Conservation (phyloP, 2,113 vertebrate species). For the Oenanthe oenanthe region DNA sequence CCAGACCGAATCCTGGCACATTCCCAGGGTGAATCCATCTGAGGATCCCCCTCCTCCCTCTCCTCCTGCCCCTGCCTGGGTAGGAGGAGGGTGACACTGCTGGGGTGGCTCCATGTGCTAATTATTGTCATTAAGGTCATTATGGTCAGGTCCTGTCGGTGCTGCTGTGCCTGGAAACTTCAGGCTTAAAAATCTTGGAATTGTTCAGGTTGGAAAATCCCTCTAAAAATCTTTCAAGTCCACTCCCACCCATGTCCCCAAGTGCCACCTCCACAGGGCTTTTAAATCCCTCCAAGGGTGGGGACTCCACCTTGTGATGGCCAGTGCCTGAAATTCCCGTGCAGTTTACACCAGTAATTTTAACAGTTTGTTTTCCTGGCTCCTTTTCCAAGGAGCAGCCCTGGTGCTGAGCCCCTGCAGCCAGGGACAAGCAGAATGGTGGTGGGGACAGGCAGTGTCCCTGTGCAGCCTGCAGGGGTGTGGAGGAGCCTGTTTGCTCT, state of each 20-base stretch:
- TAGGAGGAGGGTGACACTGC: fast-evolving
- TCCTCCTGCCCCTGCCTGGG: not conserved
- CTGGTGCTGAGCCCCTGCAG: fast-evolving
- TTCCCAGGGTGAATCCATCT: fast-evolving
- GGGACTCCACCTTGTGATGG: not conserved
- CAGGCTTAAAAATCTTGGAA: not conserved
- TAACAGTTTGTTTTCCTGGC: fast-evolving
- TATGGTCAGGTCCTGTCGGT: not conserved
- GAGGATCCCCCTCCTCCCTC: not conserved
- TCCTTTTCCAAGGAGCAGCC: fast-evolving
- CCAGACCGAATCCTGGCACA: not conserved
- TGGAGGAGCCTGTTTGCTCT: not conserved
- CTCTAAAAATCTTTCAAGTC: too few species aligned
- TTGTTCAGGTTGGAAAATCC: not conserved
- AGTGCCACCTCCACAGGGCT: fast-evolving
- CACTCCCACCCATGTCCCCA: not conserved
- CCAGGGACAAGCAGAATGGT: fast-evolving
- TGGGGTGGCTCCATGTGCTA: not conserved
- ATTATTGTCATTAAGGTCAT: not conserved
- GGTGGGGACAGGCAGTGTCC: not conserved
- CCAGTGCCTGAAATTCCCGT: not conserved
- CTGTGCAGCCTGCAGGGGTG: not conserved
- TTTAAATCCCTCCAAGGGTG: not conserved
- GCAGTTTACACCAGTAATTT: not conserved
- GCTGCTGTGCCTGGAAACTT: slow-evolving; percentile 3